A percentile compares a stretch with the other conserved stretches of the same genome.
phyloP scores from a whole-genome alignment of 2,888 invertebrate genomes.

The Molanna angustata region DNA sequence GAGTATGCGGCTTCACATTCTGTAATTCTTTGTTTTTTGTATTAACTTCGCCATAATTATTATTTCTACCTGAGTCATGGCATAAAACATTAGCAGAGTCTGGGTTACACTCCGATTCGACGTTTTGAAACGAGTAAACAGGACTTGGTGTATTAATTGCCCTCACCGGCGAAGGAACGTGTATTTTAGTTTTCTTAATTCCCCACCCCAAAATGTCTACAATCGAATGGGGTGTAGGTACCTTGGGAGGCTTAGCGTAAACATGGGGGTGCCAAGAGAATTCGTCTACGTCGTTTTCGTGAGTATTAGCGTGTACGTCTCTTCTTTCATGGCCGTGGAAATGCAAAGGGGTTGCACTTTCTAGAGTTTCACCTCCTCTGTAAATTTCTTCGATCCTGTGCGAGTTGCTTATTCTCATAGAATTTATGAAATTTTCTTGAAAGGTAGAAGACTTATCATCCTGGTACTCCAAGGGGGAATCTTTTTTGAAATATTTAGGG shows the following conservation, averaged over 20 bases:
- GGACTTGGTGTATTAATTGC: slow-evolving; percentile 22
- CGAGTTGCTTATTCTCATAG: slow-evolving; percentile 28
- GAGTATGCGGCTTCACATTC: slow-evolving; percentile 11
- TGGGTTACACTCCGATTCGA: slow-evolving; percentile 10
- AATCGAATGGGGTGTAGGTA: slow-evolving; percentile 84
- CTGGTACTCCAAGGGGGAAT: slow-evolving; percentile 21
- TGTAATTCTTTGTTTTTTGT: slow-evolving; percentile 4
- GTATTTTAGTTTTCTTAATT: slow-evolving; percentile 18
- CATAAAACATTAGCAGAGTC: slow-evolving; percentile 7
- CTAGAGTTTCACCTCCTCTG: slow-evolving; percentile 32
- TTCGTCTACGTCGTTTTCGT: slow-evolving; percentile 34
- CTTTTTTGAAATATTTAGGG: slow-evolving; percentile 22
- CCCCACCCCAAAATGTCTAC: slow-evolving; percentile 78
- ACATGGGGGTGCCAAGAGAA: slow-evolving; percentile 86
- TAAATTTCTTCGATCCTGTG: slow-evolving; percentile 16
- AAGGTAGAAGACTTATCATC: slow-evolving; percentile 27
- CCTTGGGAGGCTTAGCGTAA: slow-evolving; percentile 76
- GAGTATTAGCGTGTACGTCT: slow-evolving; percentile 33
- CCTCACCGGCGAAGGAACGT: slow-evolving; percentile 22
- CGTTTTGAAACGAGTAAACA: slow-evolving; percentile 9
- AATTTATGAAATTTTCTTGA: slow-evolving; percentile 31
- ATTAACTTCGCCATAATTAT: slow-evolving; percentile 8
- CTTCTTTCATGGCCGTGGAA: slow-evolving; percentile 24
- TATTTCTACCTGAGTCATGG: slow-evolving; percentile 1
- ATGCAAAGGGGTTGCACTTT: slow-evolving; percentile 20